Base-by-base conservation (phyloP, 1,140 invertebrate species). In the Lordiphosa stackelbergi region DNA sequence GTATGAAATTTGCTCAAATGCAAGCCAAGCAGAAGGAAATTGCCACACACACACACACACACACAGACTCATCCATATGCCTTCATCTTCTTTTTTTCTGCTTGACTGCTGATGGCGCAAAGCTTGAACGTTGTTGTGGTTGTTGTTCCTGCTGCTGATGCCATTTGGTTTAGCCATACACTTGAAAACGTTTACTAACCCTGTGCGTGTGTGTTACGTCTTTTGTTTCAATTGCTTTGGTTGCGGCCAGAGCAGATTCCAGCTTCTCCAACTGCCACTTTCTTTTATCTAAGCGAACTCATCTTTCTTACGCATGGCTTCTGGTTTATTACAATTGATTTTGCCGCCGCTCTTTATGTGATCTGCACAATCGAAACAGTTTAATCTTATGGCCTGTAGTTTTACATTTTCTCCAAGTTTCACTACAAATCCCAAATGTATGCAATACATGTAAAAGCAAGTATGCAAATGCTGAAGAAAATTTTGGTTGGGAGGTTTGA, bases 21-120 rank as follows among this genome's bases (percentile, higher is more conserved):
- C 75, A 81, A 81, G 75, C 77, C 71, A 81, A 81, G 75, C 75
- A 81, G 77, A 81, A 81, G 77, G 75, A 81, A 81, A 81, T 81
- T 81, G 75, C 71, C 54, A 70, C 58, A 69, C 28, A 78, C 34
- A 59, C 31, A 64, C 36, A 64, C 9, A 24, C 7, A 53, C n/a
- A 57, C 41, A 52, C 16, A 56, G 5, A 9, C 13, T 51, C 31
- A 62, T 38, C 38, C 34, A 49, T 66, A 49, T 52, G 41, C 54
- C 37, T 10, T 45, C 31, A 19, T 47, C 51, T 53, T 36, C 28
- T 28, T 55, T 37, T 13, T 22, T 81, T 83, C 77, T 81, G 77
- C 77, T 75, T 59, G 71, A 75, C 58, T 81, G 75, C 75, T 74
- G 71, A 62, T 69, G 66, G 52, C 54, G 66, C 36, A 51, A 37